Conservation (phyloP, 2,888 invertebrate genomes). For the Tupiocoris notatus region DNA sequence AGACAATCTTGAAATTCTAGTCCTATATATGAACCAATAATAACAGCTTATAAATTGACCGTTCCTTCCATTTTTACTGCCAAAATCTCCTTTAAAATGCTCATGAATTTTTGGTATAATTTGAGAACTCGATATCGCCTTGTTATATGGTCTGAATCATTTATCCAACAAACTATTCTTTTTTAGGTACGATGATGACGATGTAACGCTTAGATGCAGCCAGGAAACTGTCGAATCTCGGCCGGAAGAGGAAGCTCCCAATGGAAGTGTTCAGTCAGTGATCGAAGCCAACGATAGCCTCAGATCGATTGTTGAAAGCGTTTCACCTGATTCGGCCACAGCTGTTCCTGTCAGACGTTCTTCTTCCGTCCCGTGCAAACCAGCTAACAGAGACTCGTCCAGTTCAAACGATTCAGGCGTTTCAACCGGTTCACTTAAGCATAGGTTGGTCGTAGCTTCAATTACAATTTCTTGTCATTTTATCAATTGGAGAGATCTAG, state of each 20-base stretch:
- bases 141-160: too few relatives aligned
- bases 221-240: slow-evolving; percentile 52
- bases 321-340: slow-evolving; percentile 28
- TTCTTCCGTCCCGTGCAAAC: slow-evolving; percentile 76
- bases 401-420: slow-evolving; percentile 83
- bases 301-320: slow-evolving; percentile 19
- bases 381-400: slow-evolving; percentile 75
- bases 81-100: too few relatives aligned
- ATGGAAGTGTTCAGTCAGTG: slow-evolving; percentile 25
- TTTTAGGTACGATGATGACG: slow-evolving; percentile 59
- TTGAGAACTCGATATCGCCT: too few relatives aligned
- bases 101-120: too few relatives aligned
- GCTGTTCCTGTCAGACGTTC: slow-evolving; percentile 67
- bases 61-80: too few relatives aligned
- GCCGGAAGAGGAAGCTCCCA: slow-evolving; percentile 27
- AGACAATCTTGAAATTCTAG: too few relatives aligned
- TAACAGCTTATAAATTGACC: too few relatives aligned
- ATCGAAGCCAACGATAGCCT: slow-evolving; percentile 20
- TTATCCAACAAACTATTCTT: too few relatives aligned
- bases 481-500: too few relatives aligned
- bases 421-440: slow-evolving; percentile 66
- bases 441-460: slow-evolving; percentile 53
- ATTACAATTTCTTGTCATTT: too few relatives aligned
- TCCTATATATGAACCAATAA: too few relatives aligned
- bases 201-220: slow-evolving; percentile 42